Evolutionary conservation across 2,797 vertebrate species (phyloP), one percentile per base, ranked within the genome.

Genomic region (Scleropages formosus): DNA sequence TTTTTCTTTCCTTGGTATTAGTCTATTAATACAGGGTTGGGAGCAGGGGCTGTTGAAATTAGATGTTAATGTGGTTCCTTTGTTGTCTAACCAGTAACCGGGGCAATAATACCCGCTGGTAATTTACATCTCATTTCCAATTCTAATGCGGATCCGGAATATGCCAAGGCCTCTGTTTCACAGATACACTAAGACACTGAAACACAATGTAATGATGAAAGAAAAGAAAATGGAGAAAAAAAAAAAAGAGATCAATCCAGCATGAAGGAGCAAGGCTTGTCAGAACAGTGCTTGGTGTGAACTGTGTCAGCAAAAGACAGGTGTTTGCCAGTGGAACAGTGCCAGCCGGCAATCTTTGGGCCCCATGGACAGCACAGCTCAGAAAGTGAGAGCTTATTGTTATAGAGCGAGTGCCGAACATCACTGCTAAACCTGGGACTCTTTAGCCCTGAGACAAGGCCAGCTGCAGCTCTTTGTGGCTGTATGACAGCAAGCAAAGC

Each of bases 61-160:
- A 87, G 88, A 92, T 92, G 89, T 90, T 92, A 91, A 92, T 92
- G 87, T 77, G 85, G 85, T 86, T 86, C 85, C 87, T 91, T 93
- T 93, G 90, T 93, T 92, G 90, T 91, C 88, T 88, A 91, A 92
- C 87, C 87, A 89, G 89, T 90, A 92, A 91, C 89, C 87, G 78
- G 89, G 88, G 87, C 87, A 88, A 89, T 89, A 90, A 91, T 88
- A 88, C 88, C 90, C 91, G 20, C 82, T 80, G 85, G 88, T 91
- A 81, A 92, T 92, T 93, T 90, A 87, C 90, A 93, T 93, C 89
- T 90, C 83, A 92, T 93, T 92, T 91, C 80, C 89, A 92, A 90
- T 92, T 92, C 83, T 87, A 91, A 93, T 91, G 85, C 31, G 71
- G 77, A 82, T 87, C 81, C 77, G 73, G 82, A 89, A 89, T 88